Evolutionary conservation across 2,888 invertebrate species (phyloP).

Genomic region (Tetranychus truncatus): DNA sequence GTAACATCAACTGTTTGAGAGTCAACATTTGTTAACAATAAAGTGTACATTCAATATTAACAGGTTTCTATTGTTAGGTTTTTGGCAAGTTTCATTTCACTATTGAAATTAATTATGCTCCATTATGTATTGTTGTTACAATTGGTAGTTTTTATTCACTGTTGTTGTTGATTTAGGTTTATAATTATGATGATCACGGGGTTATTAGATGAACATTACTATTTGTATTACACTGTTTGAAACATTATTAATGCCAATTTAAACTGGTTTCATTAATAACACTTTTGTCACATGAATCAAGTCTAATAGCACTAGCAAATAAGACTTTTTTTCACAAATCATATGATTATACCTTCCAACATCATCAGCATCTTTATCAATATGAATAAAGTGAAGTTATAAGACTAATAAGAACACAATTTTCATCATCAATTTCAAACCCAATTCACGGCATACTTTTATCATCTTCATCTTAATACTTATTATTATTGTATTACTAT

Average conservation of each 20-base stretch:
- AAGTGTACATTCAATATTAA: too few relatives aligned
- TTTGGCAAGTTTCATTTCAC: too few relatives aligned
- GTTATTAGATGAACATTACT: background rate
- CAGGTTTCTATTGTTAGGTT: too few relatives aligned
- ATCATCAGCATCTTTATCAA: background rate
- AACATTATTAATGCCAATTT: background rate
- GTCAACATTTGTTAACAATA: too few relatives aligned
- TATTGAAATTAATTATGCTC: too few relatives aligned
- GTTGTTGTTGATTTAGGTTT: background rate
- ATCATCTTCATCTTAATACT: background rate
- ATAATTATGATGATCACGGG: background rate
- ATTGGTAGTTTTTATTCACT: too few relatives aligned
- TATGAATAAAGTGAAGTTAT: background rate
- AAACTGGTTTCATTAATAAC: background rate
- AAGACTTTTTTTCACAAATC: background rate
- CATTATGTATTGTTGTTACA: too few relatives aligned
- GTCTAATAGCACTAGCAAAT: background rate
- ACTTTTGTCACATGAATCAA: background rate
- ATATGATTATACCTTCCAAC: background rate
- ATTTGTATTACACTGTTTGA: background rate
- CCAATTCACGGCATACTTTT: background rate
- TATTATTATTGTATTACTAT: background rate
- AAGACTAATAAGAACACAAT: background rate
- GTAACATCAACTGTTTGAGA: too few relatives aligned
- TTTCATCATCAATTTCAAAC: background rate